phyloP scores from a whole-genome alignment of 2,113 vertebrate species.

The Carollia perspicillata region DNA sequence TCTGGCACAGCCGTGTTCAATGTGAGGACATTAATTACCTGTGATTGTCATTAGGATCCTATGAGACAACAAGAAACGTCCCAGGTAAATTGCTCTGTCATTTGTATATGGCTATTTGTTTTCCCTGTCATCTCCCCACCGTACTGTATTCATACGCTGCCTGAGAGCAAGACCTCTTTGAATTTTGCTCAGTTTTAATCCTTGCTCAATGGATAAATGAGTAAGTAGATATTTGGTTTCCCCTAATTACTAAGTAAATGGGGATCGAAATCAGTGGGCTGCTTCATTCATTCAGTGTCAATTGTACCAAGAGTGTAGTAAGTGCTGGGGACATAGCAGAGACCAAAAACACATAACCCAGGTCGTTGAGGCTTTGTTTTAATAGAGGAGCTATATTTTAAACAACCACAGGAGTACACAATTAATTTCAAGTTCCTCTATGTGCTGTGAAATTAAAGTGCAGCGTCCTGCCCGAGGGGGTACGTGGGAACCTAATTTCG shows the following conservation, averaged over 20 bases:
- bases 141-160: background rate
- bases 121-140: too few relatives aligned
- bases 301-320: background rate
- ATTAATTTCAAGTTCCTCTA: background rate
- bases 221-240: background rate
- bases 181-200: background rate
- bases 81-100: background rate
- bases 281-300: background rate
- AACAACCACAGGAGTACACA: background rate
- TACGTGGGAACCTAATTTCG: background rate
- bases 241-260: conserved; percentile 2
- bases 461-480: background rate
- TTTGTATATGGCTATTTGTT: background rate
- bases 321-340: background rate
- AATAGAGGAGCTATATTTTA: background rate
- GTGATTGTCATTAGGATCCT: background rate
- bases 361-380: background rate
- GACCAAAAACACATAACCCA: background rate
- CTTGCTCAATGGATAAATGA: background rate
- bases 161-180: background rate
- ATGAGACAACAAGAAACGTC: background rate
- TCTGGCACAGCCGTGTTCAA: background rate
- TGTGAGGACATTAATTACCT: background rate
- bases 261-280: background rate
- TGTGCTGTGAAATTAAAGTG: background rate